Percentiles rank a stretch among this genome's conserved stretches.
These are phyloP conservation scores for Paramuricea clavata DNA, from an alignment of 92 coral and sea anemone species.

Conservation along the genomic window DNA sequence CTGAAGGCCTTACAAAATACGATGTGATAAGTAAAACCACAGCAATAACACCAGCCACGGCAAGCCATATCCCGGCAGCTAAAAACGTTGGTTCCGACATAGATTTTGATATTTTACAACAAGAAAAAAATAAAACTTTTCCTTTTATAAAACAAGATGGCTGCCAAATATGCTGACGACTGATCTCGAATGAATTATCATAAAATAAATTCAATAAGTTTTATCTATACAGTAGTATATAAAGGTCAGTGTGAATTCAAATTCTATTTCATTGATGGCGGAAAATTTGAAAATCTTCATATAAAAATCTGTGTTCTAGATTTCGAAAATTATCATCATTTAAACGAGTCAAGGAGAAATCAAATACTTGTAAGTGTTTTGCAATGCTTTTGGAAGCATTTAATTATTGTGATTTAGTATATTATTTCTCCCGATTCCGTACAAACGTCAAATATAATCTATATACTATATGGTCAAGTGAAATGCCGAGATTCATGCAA, in stretches of 20 bases:
- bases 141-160: background rate
- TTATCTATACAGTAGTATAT: background rate
- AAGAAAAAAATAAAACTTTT: background rate
- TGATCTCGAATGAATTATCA: background rate
- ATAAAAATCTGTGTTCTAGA: no score
- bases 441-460: no score
- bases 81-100: constrained; percentile 31
- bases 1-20: constrained; percentile 67
- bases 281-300: background rate
- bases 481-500: no score
- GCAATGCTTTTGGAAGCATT: background rate
- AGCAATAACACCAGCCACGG: constrained; percentile 82
- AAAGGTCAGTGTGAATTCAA: background rate
- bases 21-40: constrained; percentile 74
- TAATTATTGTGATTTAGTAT: no score
- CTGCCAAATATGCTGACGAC: constrained; percentile 16
- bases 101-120: background rate
- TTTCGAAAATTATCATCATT: background rate
- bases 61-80: constrained; percentile 83
- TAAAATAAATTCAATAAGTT: no score
- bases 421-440: no score
- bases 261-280: background rate
- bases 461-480: no score
- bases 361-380: background rate
- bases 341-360: background rate